Evolutionary conservation across 2,888 invertebrate species (phyloP), one percentile per base, ranked within the genome.

Genomic region (Cerastis leucographa): DNA sequence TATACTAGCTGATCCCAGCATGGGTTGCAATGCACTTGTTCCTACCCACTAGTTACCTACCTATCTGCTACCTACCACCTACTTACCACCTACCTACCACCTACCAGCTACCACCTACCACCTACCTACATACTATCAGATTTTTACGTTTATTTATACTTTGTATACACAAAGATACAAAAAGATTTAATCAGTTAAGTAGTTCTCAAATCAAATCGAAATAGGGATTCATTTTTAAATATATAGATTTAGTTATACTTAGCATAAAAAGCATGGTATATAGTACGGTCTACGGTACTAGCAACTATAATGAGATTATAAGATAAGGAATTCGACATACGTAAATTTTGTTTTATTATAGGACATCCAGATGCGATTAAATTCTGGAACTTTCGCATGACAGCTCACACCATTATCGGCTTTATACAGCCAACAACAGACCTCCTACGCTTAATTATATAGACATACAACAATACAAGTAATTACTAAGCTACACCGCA

Each of bases 401-500:
- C 54, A 54, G n/a, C 11, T n/a, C 54, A 54, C 7, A 9, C n/a
- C 54, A 22, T 22, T 22, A 74, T 3, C 22, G 59, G 22, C 46
- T 9, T 49, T 17, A 9, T 66, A 25, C 12, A 17, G 42, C 42
- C 17, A 25, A 17, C 12, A 54, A 29, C 17, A 42, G 9, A 25
- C 78, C 22, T 56, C 29, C 46, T 42, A n/a, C 25, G 11, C 25
- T 62, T 17, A 77, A 79, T 80, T 54, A 71, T 46, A 80, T 25
- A 61, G n/a, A 40, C 25, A 25, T 9, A 54, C 11, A 54, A 19
- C 29, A 19, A 19, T 19, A 61, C 42, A 25, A 49, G 46, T 56
- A 35, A 64, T 44, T 51, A 25, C 19, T 22, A 49, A 74, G 44
- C 74, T 66, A 29, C 67, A n/a, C 35, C 62, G 76, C 44, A 59